phyloP scores from a whole-genome alignment of 1,140 invertebrate species.

The Lithobius niger region DNA sequence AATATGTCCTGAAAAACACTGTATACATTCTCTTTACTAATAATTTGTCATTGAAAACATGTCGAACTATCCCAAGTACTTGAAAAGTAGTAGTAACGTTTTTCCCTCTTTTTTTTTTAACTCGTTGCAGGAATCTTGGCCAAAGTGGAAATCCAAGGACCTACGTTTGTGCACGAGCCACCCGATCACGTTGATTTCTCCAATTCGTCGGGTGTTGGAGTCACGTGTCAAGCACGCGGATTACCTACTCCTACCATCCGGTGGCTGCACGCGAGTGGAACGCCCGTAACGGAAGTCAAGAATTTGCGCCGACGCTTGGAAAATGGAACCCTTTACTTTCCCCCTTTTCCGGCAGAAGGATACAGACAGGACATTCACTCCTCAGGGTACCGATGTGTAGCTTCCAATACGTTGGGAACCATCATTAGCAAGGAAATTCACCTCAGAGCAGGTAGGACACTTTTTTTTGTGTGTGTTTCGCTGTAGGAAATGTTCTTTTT shows the following conservation, averaged over 20 bases:
- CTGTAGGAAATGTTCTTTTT: too few species aligned
- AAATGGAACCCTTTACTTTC: slow-evolving; percentile 68
- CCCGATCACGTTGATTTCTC: slow-evolving; percentile 25
- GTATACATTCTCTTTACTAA: too few species aligned
- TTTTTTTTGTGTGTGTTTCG: background rate
- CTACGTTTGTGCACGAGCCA: slow-evolving; percentile 26
- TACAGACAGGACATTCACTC: slow-evolving; percentile 49
- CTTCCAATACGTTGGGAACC: slow-evolving; percentile 24
- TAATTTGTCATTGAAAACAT: too few species aligned
- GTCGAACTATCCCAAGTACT: too few species aligned
- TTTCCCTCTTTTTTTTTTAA: background rate
- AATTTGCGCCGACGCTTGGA: slow-evolving; percentile 38
- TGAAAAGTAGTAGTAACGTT: too few species aligned
- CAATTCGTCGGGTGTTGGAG: slow-evolving; percentile 25
- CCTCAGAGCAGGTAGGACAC: slow-evolving; percentile 28
- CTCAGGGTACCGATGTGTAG: slow-evolving; percentile 28
- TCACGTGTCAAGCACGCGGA: slow-evolving; percentile 28
- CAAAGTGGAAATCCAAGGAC: slow-evolving; percentile 17
- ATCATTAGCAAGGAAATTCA: slow-evolving; percentile 28
- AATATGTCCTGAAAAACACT: too few species aligned
- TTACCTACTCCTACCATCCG: slow-evolving; percentile 26
- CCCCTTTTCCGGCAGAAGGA: slow-evolving; percentile 55
- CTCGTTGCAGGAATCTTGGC: background rate
- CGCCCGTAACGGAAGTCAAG: slow-evolving; percentile 28
- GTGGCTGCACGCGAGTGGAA: slow-evolving; percentile 26